A percentile compares a stretch with the other conserved stretches of the same genome.
Evolutionary conservation across 2,113 vertebrate species (phyloP).

Genomic region (Crotalus viridis): DNA sequence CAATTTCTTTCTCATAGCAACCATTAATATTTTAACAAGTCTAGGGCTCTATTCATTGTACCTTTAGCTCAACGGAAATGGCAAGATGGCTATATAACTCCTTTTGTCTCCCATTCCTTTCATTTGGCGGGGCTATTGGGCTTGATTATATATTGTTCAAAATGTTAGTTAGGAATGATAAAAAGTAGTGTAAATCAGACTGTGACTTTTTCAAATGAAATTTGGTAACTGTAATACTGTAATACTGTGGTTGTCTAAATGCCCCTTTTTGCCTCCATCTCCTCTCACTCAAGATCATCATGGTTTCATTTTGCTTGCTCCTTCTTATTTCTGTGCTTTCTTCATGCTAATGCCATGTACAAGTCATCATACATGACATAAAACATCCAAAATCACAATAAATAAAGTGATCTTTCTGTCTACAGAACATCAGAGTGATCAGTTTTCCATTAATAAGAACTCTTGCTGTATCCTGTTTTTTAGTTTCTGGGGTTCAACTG

Average conservation of each 20-base stretch:
- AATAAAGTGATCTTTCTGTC: neutral
- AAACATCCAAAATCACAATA: neutral
- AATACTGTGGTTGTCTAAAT: neutral
- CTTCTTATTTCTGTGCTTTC: neutral
- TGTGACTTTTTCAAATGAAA: neutral
- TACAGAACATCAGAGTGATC: neutral
- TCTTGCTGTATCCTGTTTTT: neutral
- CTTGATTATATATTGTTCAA: neutral
- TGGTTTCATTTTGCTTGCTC: neutral
- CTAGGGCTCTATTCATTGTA: neutral
- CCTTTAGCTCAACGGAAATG: neutral
- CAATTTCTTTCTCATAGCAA: neutral
- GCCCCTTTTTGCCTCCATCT: neutral
- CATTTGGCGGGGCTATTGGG: neutral
- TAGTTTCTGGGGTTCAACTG: neutral
- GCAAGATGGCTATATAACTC: neutral
- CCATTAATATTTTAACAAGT: neutral
- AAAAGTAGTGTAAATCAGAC: neutral
- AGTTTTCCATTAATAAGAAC: neutral
- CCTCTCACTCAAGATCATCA: neutral
- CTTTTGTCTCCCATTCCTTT: neutral
- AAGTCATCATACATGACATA: neutral
- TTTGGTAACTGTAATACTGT: neutral
- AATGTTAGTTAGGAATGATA: neutral
- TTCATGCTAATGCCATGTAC: neutral